Conservation (phyloP, 2,113 vertebrate species). For the Podiceps cristatus region DNA sequence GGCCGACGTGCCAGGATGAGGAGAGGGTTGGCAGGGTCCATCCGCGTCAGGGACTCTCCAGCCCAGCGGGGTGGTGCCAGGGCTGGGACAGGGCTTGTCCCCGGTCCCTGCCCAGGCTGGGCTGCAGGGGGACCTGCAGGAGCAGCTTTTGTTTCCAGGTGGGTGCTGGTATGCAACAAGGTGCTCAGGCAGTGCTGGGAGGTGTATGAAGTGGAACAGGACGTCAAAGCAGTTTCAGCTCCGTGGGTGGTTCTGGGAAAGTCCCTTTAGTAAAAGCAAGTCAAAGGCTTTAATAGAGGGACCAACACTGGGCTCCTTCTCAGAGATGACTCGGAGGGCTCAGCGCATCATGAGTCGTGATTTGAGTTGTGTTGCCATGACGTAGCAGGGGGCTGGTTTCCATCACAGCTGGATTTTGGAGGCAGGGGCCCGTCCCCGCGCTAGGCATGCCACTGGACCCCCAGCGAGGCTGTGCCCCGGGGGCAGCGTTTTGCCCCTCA, state of each 20-base stretch:
- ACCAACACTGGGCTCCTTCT: neutral
- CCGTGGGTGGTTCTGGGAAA: conserved; percentile 50
- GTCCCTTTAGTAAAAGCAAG: conserved; percentile 51
- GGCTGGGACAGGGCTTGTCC: neutral
- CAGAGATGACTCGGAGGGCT: neutral
- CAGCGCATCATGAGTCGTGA: neutral
- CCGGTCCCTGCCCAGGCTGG: rapidly evolving
- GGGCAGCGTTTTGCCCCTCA: rapidly evolving
- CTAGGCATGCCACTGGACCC: neutral
- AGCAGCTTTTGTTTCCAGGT: neutral
- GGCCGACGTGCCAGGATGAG: rapidly evolving
- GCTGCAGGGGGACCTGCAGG: neutral
- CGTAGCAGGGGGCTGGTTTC: neutral
- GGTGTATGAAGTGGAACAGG: conserved; percentile 30
- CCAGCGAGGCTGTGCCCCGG: rapidly evolving
- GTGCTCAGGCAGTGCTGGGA: neutral
- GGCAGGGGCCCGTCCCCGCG: rapidly evolving
- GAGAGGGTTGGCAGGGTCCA: neutral
- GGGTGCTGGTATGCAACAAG: neutral
- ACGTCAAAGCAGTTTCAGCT: neutral
- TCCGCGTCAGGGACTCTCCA: neutral
- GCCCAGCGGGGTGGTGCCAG: rapidly evolving
- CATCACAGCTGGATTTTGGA: neutral
- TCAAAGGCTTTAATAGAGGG: conserved; percentile 14
- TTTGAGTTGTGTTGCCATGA: conserved; percentile 55